Evolutionary conservation across 2,797 vertebrate species (phyloP).

Genomic region (Myotis planiceps): DNA sequence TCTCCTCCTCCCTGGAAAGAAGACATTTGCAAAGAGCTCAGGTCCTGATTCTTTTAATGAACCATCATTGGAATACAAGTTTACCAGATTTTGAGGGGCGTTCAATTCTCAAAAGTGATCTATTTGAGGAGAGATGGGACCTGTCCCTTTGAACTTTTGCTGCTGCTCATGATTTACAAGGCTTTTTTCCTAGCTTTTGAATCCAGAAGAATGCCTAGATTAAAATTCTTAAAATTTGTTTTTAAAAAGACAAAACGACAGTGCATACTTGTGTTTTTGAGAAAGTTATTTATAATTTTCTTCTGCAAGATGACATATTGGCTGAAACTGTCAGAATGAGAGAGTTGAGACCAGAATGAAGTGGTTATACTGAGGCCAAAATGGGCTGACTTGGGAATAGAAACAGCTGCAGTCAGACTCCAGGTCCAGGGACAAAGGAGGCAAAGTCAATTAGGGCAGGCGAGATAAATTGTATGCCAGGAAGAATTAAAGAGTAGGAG

Average conservation of each 20-base stretch:
- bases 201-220: background rate
- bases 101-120: background rate
- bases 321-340: background rate
- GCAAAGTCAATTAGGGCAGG: background rate
- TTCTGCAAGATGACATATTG: background rate
- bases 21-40: background rate
- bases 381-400: background rate
- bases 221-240: background rate
- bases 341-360: background rate
- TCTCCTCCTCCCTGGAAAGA: background rate
- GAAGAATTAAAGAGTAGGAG: background rate
- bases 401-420: background rate
- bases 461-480: background rate
- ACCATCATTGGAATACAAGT: background rate
- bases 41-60: background rate
- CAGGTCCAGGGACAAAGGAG: background rate
- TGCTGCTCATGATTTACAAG: background rate
- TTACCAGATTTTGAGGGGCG: background rate
- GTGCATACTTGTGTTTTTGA: background rate
- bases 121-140: background rate
- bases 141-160: background rate
- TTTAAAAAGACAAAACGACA: slow-evolving; percentile 3
- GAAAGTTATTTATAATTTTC: slow-evolving; percentile 7
- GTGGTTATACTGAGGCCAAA: background rate
- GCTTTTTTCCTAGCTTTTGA: background rate